A percentile compares a stretch with the other conserved stretches of the same genome.
phyloP scores from a whole-genome alignment of 2,113 vertebrate species.

The Indicator maculatus region DNA sequence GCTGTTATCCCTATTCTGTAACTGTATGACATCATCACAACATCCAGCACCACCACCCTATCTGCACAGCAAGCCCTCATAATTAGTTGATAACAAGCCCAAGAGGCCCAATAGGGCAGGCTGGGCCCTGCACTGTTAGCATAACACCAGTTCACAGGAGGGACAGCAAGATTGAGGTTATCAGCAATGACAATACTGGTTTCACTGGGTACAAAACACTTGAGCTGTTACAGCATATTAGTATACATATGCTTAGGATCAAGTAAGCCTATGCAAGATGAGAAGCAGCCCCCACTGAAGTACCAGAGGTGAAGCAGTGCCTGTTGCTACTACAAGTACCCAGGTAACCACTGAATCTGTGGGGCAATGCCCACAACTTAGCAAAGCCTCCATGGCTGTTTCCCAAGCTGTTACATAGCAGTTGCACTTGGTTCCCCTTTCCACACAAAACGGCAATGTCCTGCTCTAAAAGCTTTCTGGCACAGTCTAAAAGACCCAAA shows the following conservation, averaged over 20 bases:
- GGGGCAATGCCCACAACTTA: rapidly evolving
- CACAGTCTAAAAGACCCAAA: neutral
- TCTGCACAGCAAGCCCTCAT: neutral
- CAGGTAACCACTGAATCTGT: rapidly evolving
- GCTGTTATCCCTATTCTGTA: neutral
- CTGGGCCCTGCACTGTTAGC: neutral
- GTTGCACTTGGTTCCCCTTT: neutral
- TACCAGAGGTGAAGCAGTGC: neutral
- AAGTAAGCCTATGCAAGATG: neutral
- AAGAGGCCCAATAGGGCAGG: neutral
- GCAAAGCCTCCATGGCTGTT: rapidly evolving
- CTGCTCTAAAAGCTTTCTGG: neutral
- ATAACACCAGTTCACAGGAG: rapidly evolving
- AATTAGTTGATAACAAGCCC: neutral
- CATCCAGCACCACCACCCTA: rapidly evolving
- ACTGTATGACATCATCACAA: neutral
- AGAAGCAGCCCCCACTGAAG: neutral
- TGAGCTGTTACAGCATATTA: rapidly evolving
- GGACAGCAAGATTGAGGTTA: neutral
- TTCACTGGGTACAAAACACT: neutral
- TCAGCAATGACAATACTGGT: rapidly evolving
- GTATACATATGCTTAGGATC: rapidly evolving
- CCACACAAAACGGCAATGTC: neutral
- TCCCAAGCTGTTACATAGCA: rapidly evolving
- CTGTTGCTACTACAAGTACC: too few relatives aligned